Evolutionary conservation across 2,797 vertebrate species (phyloP), one percentile per base, ranked within the genome.

Genomic region (Crocidura indochinensis): DNA sequence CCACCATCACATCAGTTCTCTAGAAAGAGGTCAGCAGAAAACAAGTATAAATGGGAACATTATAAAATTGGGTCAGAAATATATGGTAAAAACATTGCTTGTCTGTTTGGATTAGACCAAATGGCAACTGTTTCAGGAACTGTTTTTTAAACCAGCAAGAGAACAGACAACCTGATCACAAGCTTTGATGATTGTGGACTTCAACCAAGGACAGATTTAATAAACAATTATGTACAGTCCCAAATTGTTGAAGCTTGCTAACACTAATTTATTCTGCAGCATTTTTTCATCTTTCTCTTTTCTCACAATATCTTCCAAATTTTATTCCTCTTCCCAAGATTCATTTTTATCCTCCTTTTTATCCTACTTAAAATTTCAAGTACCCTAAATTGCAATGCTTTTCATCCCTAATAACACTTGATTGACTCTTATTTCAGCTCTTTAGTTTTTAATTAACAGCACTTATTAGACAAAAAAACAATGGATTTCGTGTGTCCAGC

Each of bases 391-490:
- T 73, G 44, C 44, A 73, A 73, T 73, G 24, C 10, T 47, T 47
- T 47, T 73, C 24, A 47, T 26, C 71, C 71, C 69, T 44, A 72
- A 4, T 26, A 73, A 47, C 8, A 24, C 31, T 71, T 73, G 24
- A 47, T 27, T 11, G 24, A 10, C 71, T 73, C 22, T 47, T 20
- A 46, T 47, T 24, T 73, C 38, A 71, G 31, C 38, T 71, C 31
- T 44, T 71, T 44, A 8, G 4, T 71, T 71, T 44, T 71, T 31
- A 31, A 19, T 71, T 71, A 71, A 24, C 10, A 71, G 38, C 31
- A 73, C 10, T 80, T 80, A 85, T 20, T 80, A 92, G 73, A 38
- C 2, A 8, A 8, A 56, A 83, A 38, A 93, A 69, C 10, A 79
- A 27, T 38, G 72, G 65, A 76, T 51, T 53, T 69, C 44, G 15